Evolutionary conservation across 2,113 vertebrate genomes (phyloP).

Genomic region (Typhlomys cinereus): DNA sequence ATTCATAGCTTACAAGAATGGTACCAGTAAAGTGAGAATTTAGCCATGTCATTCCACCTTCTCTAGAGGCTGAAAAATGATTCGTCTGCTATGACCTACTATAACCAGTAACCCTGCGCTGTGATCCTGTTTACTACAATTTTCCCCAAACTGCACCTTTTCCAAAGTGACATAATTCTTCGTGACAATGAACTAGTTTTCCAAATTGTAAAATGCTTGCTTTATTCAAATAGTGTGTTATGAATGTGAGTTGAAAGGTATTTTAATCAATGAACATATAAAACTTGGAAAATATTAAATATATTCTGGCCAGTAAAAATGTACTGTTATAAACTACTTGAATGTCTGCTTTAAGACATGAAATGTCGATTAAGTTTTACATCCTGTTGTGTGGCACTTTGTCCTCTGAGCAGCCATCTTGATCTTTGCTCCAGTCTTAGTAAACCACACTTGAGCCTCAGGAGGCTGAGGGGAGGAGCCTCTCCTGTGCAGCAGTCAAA

Average conservation of each 20-base stretch:
- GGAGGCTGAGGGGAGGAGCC: too few species aligned
- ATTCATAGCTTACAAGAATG: background rate
- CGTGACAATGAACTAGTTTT: background rate
- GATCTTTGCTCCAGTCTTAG: too few species aligned
- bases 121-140: constrained; percentile 2
- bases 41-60: constrained; percentile 9
- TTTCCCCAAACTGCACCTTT: background rate
- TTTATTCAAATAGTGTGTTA: constrained; percentile 42
- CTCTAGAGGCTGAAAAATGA: constrained; percentile 34
- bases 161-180: background rate
- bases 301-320: constrained; percentile 47
- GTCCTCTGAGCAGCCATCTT: too few species aligned
- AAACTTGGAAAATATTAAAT: constrained; percentile 36
- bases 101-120: background rate
- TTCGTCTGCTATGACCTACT: constrained; percentile 39
- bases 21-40: constrained; percentile 34
- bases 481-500: too few species aligned
- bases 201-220: constrained; percentile 48
- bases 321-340: constrained; percentile 3
- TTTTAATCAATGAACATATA: background rate
- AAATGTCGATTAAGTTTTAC: constrained; percentile 44
- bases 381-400: background rate
- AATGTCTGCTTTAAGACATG: constrained; percentile 5
- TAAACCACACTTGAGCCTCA: too few species aligned
- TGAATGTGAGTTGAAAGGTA: constrained; percentile 30